These are phyloP conservation scores for Alauda arvensis DNA, from an alignment of 2,797 vertebrate genomes.

Conservation along the genomic window DNA sequence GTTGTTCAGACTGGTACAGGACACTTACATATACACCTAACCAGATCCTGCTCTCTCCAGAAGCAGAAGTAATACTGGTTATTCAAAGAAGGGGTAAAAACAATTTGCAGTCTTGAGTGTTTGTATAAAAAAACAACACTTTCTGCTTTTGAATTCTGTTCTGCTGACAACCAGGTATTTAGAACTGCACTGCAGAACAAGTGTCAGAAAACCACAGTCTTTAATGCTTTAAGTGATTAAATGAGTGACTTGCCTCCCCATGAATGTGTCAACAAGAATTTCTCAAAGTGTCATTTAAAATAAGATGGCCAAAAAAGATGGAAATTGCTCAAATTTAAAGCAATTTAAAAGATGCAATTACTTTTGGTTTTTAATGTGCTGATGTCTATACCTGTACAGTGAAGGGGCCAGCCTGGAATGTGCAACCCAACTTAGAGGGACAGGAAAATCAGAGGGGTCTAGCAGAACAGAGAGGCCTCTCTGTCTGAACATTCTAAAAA, in stretches of 20 bases:
- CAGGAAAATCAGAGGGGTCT: not conserved
- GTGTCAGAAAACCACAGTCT: not conserved
- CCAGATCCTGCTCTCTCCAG: not conserved
- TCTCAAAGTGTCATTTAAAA: not conserved
- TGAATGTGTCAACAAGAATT: not conserved
- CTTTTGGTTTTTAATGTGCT: not conserved
- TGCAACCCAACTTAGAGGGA: rapidly evolving
- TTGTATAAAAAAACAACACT: not conserved
- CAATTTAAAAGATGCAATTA: not conserved
- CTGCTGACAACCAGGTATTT: not conserved
- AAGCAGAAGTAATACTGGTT: not conserved
- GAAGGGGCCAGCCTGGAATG: not conserved
- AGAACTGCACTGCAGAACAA: not conserved
- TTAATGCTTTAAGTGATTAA: not conserved
- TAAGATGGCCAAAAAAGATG: not conserved
- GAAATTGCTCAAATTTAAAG: not conserved
- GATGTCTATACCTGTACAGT: not conserved
- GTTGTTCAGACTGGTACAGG: not conserved
- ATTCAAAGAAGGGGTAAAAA: not conserved
- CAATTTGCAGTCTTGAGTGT: not conserved
- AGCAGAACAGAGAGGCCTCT: not conserved
- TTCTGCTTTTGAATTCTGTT: not conserved
- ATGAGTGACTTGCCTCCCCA: not conserved
- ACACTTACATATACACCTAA: not conserved
- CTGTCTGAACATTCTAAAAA: not conserved